Percentiles rank a stretch among this genome's conserved stretches.
phyloP scores from a whole-genome alignment of 2,888 invertebrate species.

The Vanessa cardui region DNA sequence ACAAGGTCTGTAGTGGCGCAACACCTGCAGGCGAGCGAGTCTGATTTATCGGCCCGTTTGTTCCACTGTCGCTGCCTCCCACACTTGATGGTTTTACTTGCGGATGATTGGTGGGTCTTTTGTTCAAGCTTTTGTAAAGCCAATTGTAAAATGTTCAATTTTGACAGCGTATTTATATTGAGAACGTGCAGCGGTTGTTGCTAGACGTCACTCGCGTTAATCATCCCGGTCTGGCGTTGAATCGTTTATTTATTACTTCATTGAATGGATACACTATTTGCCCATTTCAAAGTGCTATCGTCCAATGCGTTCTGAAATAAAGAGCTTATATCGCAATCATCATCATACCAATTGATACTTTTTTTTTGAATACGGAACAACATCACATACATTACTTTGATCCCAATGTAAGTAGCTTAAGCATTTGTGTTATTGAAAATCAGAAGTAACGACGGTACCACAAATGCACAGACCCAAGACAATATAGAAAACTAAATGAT shows the following conservation, averaged over 20 bases:
- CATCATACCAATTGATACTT: too few species aligned
- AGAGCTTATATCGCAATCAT: too few species aligned
- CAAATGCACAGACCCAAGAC: too few species aligned
- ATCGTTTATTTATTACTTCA: too few species aligned
- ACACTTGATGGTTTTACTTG: slow-evolving; percentile 42
- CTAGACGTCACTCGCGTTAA: background rate
- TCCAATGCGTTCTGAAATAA: too few species aligned
- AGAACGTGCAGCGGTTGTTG: background rate
- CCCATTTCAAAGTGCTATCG: background rate
- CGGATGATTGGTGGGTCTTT: slow-evolving; percentile 41
- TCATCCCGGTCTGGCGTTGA: background rate
- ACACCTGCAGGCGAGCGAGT: slow-evolving; percentile 67
- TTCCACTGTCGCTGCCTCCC: slow-evolving; percentile 46
- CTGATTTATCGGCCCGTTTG: slow-evolving; percentile 71
- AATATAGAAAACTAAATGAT: too few species aligned
- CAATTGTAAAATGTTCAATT: slow-evolving; percentile 29
- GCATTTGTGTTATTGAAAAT: too few species aligned
- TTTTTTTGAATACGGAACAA: too few species aligned
- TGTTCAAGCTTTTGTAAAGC: slow-evolving; percentile 34
- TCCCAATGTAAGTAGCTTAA: too few species aligned
- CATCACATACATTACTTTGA: too few species aligned
- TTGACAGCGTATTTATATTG: slow-evolving; percentile 22
- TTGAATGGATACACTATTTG: background rate
- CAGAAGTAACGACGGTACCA: too few species aligned
- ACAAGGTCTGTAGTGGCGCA: slow-evolving; percentile 54